Base-by-base conservation (phyloP, 2,113 vertebrate genomes). In the Lepidothrix coronata region DNA sequence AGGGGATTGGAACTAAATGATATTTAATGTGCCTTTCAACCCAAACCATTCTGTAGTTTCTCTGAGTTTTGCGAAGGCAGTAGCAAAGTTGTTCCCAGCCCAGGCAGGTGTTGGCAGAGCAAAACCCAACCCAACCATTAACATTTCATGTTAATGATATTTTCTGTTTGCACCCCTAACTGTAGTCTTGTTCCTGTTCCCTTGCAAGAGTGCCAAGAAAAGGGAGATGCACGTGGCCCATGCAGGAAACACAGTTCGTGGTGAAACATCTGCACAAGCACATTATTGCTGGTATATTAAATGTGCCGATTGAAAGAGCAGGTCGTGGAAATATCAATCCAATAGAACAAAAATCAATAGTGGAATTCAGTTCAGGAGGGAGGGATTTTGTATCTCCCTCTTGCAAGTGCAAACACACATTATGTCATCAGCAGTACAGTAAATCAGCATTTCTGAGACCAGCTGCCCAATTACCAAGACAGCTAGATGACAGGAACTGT, bases 381-480 rank as follows among this genome's bases (percentile, higher is more conserved):
- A 88, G 80, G 77, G 43, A 89, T 74, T 59, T 92, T 1, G 7
- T 0, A 3, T 48, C 88, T 84, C 89, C 72, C 57, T 95, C 70
- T 84, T 7, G 2, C 65, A 55, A 91, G 31, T 44, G 61, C 83
- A 84, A 90, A 58, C 59, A 86, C 65, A 57, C 23, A 84, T 95
- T 80, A 88, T 96, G 93, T 78, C 89, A 87, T 93, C 91, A 84
- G 72, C 89, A 93, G 72, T 89, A 89, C 48, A 9, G 83, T 93
- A 96, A 87, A 95, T 93, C 95, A 92, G 86, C 92, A 71, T 91
- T 93, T 95, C 86, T 89, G 83, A 86, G 93, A 92, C 87, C 91
- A 92, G 96, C 91, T 91, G 93, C 94, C 95, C 95, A 92, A 92
- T 95, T 96, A 95, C 79, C 1, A 3, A 96, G 86, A 89, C 93